Conservation (phyloP, 2,888 invertebrate species). For the Priocnemis perturbator region DNA sequence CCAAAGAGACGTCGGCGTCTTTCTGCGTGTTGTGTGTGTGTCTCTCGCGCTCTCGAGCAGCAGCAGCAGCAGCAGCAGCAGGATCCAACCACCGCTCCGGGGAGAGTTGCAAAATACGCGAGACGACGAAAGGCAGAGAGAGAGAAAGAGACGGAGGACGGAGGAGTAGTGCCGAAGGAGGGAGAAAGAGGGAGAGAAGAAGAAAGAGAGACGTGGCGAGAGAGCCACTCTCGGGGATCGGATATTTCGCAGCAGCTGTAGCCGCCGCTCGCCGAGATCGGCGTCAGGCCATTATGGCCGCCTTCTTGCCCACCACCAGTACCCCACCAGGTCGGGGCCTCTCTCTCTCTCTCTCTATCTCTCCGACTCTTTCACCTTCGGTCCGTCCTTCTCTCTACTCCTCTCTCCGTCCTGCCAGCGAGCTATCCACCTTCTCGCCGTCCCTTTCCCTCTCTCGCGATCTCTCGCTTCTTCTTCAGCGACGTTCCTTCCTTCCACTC, state of each 20-base stretch:
- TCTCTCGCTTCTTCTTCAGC: slow-evolving; percentile 11
- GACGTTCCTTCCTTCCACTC: slow-evolving; percentile 10
- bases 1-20: slow-evolving; percentile 42
- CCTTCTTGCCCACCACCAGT: slow-evolving; percentile 52
- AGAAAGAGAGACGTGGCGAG: slow-evolving; percentile 31
- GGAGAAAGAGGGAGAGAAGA: slow-evolving; percentile 11
- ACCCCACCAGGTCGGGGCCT: slow-evolving; percentile 24
- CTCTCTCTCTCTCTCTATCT: slow-evolving; percentile 19
- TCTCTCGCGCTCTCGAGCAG: slow-evolving; percentile 8
- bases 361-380: slow-evolving; percentile 11
- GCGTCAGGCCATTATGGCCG: slow-evolving; percentile 69
- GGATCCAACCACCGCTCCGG: not conserved
- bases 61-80: too few relatives aligned
- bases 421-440: slow-evolving; percentile 19
- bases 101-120: slow-evolving; percentile 53
- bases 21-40: slow-evolving; percentile 11
- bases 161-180: slow-evolving; percentile 28
- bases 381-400: slow-evolving; percentile 2
- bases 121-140: slow-evolving; percentile 5
- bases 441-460: slow-evolving; percentile 23
- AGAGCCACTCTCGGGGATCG: slow-evolving; percentile 32
- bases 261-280: slow-evolving; percentile 62
- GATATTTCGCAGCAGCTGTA: slow-evolving; percentile 69
- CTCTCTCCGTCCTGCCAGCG: not conserved
- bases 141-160: not conserved